Conservation (phyloP, 2,797 vertebrate species). For the Pteropus rufus region DNA sequence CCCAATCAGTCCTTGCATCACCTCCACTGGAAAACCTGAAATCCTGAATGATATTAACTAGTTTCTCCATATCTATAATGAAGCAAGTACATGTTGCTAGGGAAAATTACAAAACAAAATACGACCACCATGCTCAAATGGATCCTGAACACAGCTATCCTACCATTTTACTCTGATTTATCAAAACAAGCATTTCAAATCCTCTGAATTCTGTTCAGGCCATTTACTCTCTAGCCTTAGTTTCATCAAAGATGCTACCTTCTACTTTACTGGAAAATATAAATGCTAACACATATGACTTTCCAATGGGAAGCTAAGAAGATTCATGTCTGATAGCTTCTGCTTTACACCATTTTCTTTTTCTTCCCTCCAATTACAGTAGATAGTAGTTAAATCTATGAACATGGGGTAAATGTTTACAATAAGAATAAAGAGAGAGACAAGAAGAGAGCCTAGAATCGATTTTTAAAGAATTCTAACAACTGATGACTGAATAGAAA, state of each 20-base stretch:
- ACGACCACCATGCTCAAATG: neutral
- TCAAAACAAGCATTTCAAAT: neutral
- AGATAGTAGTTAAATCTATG: neutral
- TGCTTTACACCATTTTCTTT: neutral
- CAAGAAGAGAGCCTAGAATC: neutral
- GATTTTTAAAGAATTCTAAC: slow-evolving; percentile 38
- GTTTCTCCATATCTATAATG: neutral
- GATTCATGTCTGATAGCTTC: neutral
- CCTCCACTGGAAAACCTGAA: neutral
- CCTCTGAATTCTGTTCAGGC: neutral
- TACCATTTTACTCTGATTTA: neutral
- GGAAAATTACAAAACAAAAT: neutral
- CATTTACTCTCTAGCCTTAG: neutral
- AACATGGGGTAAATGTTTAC: neutral
- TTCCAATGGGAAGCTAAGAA: neutral
- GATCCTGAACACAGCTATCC: neutral
- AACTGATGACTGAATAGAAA: neutral
- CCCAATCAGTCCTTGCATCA: neutral
- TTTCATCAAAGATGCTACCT: neutral
- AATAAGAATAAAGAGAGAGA: neutral
- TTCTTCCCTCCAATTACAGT: neutral
- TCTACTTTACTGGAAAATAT: neutral
- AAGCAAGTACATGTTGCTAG: neutral
- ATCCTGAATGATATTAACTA: neutral
- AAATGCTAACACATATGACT: neutral